phyloP scores from a whole-genome alignment of 2,113 vertebrate genomes.

The Ginglymostoma cirratum region DNA sequence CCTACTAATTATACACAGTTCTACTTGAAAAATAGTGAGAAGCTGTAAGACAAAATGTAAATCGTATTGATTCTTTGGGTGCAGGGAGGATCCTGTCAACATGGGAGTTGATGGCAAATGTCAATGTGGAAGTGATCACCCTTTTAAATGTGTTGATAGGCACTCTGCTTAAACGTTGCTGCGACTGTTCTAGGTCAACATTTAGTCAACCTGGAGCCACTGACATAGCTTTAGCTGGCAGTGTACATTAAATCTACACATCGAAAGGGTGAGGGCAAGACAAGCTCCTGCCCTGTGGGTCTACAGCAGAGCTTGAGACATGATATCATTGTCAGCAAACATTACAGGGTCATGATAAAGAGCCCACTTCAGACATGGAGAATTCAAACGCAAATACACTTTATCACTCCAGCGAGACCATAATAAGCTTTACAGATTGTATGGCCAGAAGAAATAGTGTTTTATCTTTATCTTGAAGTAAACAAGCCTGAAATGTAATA shows the following conservation, averaged over 20 bases:
- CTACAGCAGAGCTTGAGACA: conserved; percentile 34
- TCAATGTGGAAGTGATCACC: neutral
- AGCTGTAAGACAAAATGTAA: neutral
- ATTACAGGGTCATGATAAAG: conserved; percentile 36
- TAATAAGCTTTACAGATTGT: conserved; percentile 6
- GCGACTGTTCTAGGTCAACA: neutral
- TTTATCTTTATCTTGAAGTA: conserved; percentile 33
- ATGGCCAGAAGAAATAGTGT: conserved; percentile 27
- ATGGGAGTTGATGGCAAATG: neutral
- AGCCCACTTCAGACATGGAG: conserved; percentile 37
- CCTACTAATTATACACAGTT: neutral
- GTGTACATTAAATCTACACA: neutral
- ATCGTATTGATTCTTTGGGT: neutral
- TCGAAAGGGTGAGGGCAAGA: neutral
- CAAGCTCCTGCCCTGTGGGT: conserved; percentile 26
- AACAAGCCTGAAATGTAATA: conserved; percentile 31
- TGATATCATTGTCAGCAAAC: conserved; percentile 36
- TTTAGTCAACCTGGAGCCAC: neutral
- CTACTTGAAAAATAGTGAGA: neutral
- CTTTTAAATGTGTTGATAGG: neutral
- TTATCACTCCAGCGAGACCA: conserved; percentile 34
- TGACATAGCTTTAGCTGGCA: conserved; percentile 20
- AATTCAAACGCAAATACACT: conserved; percentile 38
- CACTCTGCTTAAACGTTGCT: neutral
- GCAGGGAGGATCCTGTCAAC: neutral